Conservation (phyloP, 2,113 vertebrate genomes). For the Parus major region DNA sequence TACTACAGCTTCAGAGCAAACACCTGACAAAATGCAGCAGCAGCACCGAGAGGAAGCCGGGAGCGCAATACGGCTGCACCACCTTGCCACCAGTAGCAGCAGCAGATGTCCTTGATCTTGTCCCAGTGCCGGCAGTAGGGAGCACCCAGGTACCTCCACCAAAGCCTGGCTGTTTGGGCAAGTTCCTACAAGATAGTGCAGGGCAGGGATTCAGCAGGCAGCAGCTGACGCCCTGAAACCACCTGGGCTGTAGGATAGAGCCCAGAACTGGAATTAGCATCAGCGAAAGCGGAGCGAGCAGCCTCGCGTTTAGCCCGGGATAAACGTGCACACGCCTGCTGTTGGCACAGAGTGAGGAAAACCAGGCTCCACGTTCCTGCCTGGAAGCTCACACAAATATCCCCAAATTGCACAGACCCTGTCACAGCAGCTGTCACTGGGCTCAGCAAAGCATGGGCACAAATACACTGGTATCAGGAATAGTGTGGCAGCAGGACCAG, state of each 20-base stretch:
- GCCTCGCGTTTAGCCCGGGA: fast-evolving
- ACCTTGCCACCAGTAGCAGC: neutral
- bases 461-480: fast-evolving
- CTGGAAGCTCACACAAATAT: neutral
- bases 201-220: neutral
- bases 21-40: neutral
- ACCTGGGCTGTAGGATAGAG: neutral
- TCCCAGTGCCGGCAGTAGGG: fast-evolving
- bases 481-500: fast-evolving
- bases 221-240: slow-evolving; percentile 21
- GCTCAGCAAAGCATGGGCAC: neutral
- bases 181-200: neutral
- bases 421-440: fast-evolving
- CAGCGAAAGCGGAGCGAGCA: neutral
- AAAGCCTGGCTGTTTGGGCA: neutral
- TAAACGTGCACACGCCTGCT: neutral
- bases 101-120: neutral
- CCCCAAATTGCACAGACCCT: neutral
- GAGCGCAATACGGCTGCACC: fast-evolving
- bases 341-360: fast-evolving
- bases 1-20: neutral
- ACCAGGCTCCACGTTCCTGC: fast-evolving
- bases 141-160: neutral
- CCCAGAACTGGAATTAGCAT: neutral
- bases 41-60: fast-evolving